phyloP scores from a whole-genome alignment of 2,113 vertebrate species.

The Aldabrachelys gigantea region DNA sequence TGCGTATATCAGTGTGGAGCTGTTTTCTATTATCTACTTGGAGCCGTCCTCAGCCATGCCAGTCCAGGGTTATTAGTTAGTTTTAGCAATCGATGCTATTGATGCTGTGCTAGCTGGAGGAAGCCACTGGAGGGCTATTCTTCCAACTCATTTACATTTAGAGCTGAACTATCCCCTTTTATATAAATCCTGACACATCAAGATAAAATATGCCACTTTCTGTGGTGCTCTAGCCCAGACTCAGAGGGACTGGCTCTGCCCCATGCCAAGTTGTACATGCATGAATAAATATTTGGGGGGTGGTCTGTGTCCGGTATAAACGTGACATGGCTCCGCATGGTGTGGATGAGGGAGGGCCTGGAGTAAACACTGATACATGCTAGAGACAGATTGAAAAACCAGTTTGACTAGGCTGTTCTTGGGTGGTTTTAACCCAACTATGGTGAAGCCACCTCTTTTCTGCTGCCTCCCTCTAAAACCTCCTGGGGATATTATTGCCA shows the following conservation, averaged over 20 bases:
- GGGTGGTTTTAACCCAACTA: background rate
- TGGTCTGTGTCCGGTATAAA: background rate
- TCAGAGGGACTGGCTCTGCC: background rate
- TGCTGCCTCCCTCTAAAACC: background rate
- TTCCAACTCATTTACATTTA: slow-evolving; percentile 79
- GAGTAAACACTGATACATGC: background rate
- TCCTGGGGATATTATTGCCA: accelerated
- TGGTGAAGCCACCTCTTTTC: accelerated
- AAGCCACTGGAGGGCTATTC: slow-evolving; percentile 81
- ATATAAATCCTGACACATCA: slow-evolving; percentile 80
- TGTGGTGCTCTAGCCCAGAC: background rate
- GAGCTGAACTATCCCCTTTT: slow-evolving; percentile 80
- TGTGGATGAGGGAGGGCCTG: background rate
- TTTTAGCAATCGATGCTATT: slow-evolving; percentile 81
- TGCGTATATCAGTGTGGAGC: background rate
- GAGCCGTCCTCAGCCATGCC: background rate
- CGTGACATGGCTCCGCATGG: background rate
- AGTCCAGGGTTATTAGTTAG: slow-evolving; percentile 67
- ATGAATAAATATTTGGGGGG: accelerated
- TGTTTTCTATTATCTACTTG: background rate
- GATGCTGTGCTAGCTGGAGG: slow-evolving; percentile 60
- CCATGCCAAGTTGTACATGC: background rate
- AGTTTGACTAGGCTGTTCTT: accelerated
- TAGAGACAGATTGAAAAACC: background rate
- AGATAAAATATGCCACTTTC: slow-evolving; percentile 72